Base-by-base conservation (phyloP, 2,888 invertebrate species). In the Silvanus unidentatus region DNA sequence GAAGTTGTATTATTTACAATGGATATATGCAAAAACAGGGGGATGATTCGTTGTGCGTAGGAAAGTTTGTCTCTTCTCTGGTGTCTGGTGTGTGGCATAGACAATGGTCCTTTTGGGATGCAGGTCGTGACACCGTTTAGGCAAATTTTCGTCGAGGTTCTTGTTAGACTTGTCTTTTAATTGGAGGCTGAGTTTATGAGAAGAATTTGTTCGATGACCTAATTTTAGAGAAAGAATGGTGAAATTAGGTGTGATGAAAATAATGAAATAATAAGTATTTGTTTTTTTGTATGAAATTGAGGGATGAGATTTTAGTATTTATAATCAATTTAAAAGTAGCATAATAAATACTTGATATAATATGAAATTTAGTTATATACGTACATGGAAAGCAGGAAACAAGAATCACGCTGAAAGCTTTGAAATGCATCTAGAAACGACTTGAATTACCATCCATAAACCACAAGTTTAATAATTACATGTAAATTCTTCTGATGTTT, bases 401-500 rank as follows among this genome's bases (percentile, higher is more conserved):
- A 64, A 64, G 63, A 64, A 65, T 63, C 62, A 57, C 53, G 55
- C 47, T 62, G 60, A 64, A 62, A 63, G 63, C 63, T 55, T 57
- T 60, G 59, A 60, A 62, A 61, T 58, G 58, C 60, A 58, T 60
- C 60, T 60, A 53, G 55, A 54, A 57, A 55, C 55, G 57, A 57
- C 57, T 57, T 49, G 60, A 63, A 64, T 64, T 64, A 62, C 60
- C 37, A 55, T 51, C 56, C 59, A 62, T 60, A 64, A 62, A 65
- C 63, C 64, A 57, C 63, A 58, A 60, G 60, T 55, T 62, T 62
- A 60, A 63, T 66, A 65, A 66, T 65, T 65, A 63, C 65, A 65
- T 66, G 64, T 63, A 66, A 66, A 65, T 65, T 66, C 64, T 65
- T 66, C 61, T 64, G 65, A 64, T 64, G 62, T 61, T 62, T 62